A percentile compares a stretch with the other conserved stretches of the same genome.
Evolutionary conservation across 2,888 invertebrate genomes (phyloP).

Genomic region (Plutella xylostella): DNA sequence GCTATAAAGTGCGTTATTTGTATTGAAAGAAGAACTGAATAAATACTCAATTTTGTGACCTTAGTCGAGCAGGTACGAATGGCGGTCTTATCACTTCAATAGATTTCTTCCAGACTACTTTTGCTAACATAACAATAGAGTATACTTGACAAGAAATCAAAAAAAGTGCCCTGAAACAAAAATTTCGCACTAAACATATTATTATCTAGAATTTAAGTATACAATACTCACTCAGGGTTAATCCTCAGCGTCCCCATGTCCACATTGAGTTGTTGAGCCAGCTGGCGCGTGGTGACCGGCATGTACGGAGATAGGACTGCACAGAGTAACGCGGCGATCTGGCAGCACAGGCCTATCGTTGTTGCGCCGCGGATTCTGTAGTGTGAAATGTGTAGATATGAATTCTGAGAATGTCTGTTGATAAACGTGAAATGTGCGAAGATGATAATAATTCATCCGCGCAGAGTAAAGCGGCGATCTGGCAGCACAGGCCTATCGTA

Average conservation of each 20-base stretch:
- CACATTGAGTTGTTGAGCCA: constrained; percentile 81
- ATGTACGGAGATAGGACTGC: constrained; percentile 90
- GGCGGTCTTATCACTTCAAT: too few species aligned
- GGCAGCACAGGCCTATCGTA: constrained; percentile 84
- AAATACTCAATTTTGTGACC: too few species aligned
- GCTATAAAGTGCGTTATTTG: too few species aligned
- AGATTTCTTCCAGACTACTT: too few species aligned
- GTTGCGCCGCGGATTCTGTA: constrained; percentile 77
- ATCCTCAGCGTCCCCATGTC: constrained; percentile 56
- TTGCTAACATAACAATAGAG: too few species aligned
- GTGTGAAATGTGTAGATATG: background rate
- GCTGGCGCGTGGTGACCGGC: constrained; percentile 80
- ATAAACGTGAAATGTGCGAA: too few species aligned
- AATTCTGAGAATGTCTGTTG: background rate
- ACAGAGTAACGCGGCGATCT: constrained; percentile 76
- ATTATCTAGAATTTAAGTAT: background rate
- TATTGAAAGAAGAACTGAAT: too few species aligned
- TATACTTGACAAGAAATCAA: too few species aligned
- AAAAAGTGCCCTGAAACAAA: too few species aligned
- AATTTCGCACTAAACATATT: too few species aligned
- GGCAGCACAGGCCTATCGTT: constrained; percentile 84
- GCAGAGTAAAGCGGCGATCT: constrained; percentile 76
- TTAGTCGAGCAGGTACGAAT: too few species aligned
- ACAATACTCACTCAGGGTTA: constrained; percentile 60
- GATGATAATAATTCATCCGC: too few species aligned